Evolutionary conservation across 2,888 invertebrate genomes (phyloP), one percentile per base, ranked within the genome.

Genomic region (Archips crataeganus): DNA sequence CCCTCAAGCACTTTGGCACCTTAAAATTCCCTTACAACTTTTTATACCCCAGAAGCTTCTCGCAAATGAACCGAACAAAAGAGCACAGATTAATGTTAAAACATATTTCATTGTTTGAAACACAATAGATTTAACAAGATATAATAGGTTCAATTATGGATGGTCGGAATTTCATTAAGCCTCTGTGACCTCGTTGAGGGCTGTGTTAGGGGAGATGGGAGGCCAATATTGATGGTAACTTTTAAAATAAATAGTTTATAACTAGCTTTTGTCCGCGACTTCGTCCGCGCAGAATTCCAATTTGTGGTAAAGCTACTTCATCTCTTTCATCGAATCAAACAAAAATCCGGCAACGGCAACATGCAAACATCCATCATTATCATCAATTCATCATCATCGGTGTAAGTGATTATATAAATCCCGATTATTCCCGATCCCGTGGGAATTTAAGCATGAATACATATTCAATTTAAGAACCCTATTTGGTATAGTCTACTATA

Each of bases 71-170:
- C n/a, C 23, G 9, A 63, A 73, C 72, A 73, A 74, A 65, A 69
- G 64, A 9, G 42, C 49, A 85, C 85, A 87, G 86, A 90, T 89
- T 87, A 87, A 85, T 84, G 82, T 77, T 78, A 79, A 78, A 80
- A 79, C 80, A 79, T 81, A 84, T 83, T 82, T 82, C 83, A 88
- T 91, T 91, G 90, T 90, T 86, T 83, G 84, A 79, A 79, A 62
- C 76, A 90, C 91, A 91, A 92, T 92, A 87, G 90, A 85, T 86
- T 86, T 90, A 92, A 92, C 90, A 84, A 90, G 85, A 84, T 84
- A 83, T 90, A 90, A 91, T 90, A 81, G 87, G 81, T 77, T 81
- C 88, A 88, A 90, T 92, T 91, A 90, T 80, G 80, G 76, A 74
- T 76, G 79, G 78, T 78, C 72, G 88, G 89, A 90, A 91, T 92